Base-by-base conservation (phyloP, 2,797 vertebrate species). In the Sphenodon punctatus region DNA sequence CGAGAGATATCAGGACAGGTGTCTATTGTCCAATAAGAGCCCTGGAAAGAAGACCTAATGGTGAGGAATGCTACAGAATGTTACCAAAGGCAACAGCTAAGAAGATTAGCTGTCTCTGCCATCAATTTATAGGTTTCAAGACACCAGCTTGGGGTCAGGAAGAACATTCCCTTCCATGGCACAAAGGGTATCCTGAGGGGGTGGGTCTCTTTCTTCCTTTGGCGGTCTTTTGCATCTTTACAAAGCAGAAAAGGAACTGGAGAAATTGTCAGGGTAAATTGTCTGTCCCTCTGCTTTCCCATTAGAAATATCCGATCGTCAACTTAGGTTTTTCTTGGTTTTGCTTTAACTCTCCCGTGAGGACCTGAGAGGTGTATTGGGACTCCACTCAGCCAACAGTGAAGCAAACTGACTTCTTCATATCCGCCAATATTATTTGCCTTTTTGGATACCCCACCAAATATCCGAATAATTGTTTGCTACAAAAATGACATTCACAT, bases 11-110 rank as follows among this genome's bases (percentile, higher is more conserved):
- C 93, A 70, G 93, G 92, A 58, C 97, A 97, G n/a, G 97, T 97
- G 81, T 99, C 98, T 92, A 99, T 99, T 23, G 97, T 99, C 98
- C 98, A 99, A 9, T 99, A 99, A 36, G 98, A 99, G 43, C 98
- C 98, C 98, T 99, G 55, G 17, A 94, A 96, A 90, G 34, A 91
- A 79, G 92, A 87, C 1, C 66, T 87, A 76, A 1, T 46, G 36
- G 65, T 90, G 78, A 90, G 49, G 42, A 51, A 15, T 67, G n/a
- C 13, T 55, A 4, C 2, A 63, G 23, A 2, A 6, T 13, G 10
- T 41, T 67, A 64, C 48, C 34, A 36, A 61, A 30, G 67, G 11
- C 70, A 30, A 46, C 36, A 32, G 36, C 36, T 3, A 66, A 38
- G 56, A 34, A 34, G 16, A 51, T 16, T 17, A 70, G 61, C 49